Base-by-base conservation (phyloP, 2,797 vertebrate genomes). In the Chaetodon trifasciatus region DNA sequence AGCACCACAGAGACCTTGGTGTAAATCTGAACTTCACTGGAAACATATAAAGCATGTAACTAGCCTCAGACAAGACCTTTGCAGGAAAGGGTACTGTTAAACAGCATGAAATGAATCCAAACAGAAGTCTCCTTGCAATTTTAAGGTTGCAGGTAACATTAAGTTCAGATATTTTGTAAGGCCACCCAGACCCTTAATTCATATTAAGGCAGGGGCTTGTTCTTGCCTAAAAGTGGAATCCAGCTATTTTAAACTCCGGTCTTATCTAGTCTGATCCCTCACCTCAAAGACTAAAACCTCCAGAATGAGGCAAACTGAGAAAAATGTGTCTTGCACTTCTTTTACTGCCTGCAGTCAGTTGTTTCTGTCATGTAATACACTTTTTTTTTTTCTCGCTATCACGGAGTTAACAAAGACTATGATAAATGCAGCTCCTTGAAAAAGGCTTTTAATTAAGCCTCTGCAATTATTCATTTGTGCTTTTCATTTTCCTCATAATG, bases 401-500 rank as follows among this genome's bases (percentile, higher is more conserved):
- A 39, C 1, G 1, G 5, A 60, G 56, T 60, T 39, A 77, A 39
- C 37, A 74, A 40, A 37, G 24, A 32, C 28, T 15, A 44, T 37
- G 49, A 62, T 62, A 5, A 58, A 73, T 55, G 28, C 50, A 23
- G 13, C 28, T 65, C 19, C 15, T 66, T 5, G 15, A 61, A 15
- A 19, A 70, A 21, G 8, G 28, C 8, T 12, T 21, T 9, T 65
- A 60, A 73, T 79, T 73, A 85, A 40, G 65, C 17, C 21, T 58
- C 17, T 69, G 42, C n/a, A 72, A 52, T 80, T 66, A 65, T 71
- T 79, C 8, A 76, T 74, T 42, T 53, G 64, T 50, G 56, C 44
- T 73, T 76, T 71, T 80, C 52, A 64, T 78, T 65, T 72, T 83
- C 32, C 64, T 63, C 46, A 23, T 65, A 49, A 68, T 74, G 65